Evolutionary conservation across 2,113 vertebrate genomes (phyloP), one percentile per base, ranked within the genome.

Genomic region (Protomyctophum bolini): DNA sequence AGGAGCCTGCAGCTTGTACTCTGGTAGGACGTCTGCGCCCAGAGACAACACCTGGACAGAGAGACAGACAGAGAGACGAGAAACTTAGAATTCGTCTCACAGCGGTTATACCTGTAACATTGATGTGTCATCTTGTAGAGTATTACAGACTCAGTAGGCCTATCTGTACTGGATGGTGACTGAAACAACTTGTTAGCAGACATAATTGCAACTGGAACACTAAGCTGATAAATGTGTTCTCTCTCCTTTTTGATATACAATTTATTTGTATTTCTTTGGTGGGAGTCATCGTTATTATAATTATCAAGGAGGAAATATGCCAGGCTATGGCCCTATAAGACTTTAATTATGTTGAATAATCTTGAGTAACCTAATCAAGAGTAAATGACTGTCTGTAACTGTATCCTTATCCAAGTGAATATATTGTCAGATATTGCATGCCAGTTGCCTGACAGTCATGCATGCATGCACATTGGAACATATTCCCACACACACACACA

Each of bases 1-100:
- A 0, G 97, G 97, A 0, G 97, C 96, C 89, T 98, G 97, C 62
- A 98, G 95, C 86, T 98, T 98, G 86, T 98, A 98, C 85, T 98
- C 97, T 0, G 97, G 97, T n/a, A 98, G 90, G 47, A 98, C 97
- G 0, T 98, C 97, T 0, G 97, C 97, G 0, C 97, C 97, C 83
- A 98, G 91, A 0, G 97, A 98, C 85, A 98, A 92, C 64, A 98
- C 97, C 97, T 98, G 90, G 0, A 47, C 7, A 54, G 2, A 72
- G 14, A 58, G 10, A 47, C 8, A 75, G 50, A 76, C 2, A 57
- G 29, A 46, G 4, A 2, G 0, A 28, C 15, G 15, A 4, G 29
- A 60, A 8, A 29, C 1, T 50, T 49, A 64, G 62, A 28, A n/a
- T n/a, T 14, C 41, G 46, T 10, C 8, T 62, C 10, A 59, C 11